Evolutionary conservation across 2,797 vertebrate genomes (phyloP), one percentile per base, ranked within the genome.

Genomic region (Schizopygopsis malacanthus): DNA sequence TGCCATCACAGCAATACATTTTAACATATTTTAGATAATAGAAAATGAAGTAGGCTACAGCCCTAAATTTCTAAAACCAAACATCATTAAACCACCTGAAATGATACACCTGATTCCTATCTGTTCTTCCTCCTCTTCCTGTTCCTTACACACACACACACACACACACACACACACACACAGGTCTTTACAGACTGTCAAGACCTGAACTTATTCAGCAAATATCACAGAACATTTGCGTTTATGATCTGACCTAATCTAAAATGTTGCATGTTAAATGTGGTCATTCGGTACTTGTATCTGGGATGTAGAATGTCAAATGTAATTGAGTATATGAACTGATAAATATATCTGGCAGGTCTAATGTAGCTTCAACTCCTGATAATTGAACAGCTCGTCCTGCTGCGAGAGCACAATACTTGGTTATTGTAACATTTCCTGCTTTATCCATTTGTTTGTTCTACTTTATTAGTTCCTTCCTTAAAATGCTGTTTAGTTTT

Each of bases 391-490:
- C 43, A 39, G 43, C 28, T 75, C 50, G 76, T n/a, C 20, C 70
- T 52, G 72, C 59, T 67, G 59, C 4, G 13, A 67, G 33, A 83
- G 61, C 71, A 67, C 43, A 65, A 28, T 83, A 65, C 45, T 65
- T 83, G 82, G n/a, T 76, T 75, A 50, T 76, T 76, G 59, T 65
- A 39, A 73, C 59, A 65, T 83, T 83, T 76, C 59, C 72, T 83
- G 5, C 13, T 76, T 67, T 41, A 76, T 52, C 45, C 28, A 67
- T n/a, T 75, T 63, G 67, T 65, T 83, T 63, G 67, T 72, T 83
- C 43, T 76, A 59, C 71, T 39, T 76, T 76, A 67, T 65, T 76
- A 63, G 41, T 75, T 83, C 63, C 56, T 73, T 37, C 56, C 25
- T 50, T 41, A 43, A 43, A 67, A 83, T 65, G 59, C 82, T 76